Base-by-base conservation (phyloP, 2,113 vertebrate genomes). In the Carollia perspicillata region DNA sequence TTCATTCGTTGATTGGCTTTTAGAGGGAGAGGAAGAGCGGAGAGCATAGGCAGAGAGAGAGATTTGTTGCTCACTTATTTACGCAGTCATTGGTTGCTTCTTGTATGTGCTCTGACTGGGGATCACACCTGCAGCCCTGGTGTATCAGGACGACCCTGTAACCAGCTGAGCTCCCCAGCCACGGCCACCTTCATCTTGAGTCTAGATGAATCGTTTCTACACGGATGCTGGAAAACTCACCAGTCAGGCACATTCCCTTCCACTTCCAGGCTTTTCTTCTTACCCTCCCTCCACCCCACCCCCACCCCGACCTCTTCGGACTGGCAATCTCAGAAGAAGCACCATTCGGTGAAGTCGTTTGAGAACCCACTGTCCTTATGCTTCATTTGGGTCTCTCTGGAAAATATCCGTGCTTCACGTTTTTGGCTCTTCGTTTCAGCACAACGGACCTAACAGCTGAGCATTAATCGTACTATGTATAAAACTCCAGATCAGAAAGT, bases 401-500 rank as follows among this genome's bases (percentile, higher is more conserved):
- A 63, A 84, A 88, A 77, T 69, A 79, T 22, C 42, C 63, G 0
- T 28, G 12, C 68, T 89, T 87, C 60, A 84, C 26, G 33, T 40
- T 95, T 80, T 92, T 58, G 69, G 63, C 55, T 75, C 68, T 86
- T 92, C n/a, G 68, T 94, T 75, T 68, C 44, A 12, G 53, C 69
- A 28, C 66, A 63, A 95, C 86, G 94, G 80, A 96, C 85, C 26
- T 6, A 51, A 44, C 53, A 94, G 74, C 84, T 5, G 49, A 55
- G 55, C 90, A 55, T 79, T 92, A 85, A 81, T 60, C 13, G n/a
- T 94, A 86, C 78, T 83, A 28, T 90, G 84, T 93, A 85, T 93
- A 94, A 95, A 78, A 68, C 51, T 92, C 88, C 51, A 89, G 81
- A 77, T 97, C 94, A 69, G 84, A 28, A 93, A 86, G 30, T 92